Base-by-base conservation (phyloP, 2,888 invertebrate species). In the Limnephilus auricula region DNA sequence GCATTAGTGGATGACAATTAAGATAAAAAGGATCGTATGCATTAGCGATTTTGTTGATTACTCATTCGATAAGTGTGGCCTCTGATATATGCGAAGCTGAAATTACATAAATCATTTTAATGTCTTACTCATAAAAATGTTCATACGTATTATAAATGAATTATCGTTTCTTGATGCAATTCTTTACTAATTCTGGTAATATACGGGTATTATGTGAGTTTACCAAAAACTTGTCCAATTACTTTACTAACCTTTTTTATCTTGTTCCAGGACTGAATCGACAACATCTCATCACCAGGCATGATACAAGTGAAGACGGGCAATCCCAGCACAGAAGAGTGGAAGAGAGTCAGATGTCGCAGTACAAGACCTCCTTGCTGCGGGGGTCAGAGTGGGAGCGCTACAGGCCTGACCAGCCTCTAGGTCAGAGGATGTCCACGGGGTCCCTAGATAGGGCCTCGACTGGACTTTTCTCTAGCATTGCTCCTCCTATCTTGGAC, bases 201-300 rank as follows among this genome's bases (percentile, higher is more conserved):
- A 45, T 45, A 45, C 12, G 10, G 1, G 40, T 12, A 45, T 9
- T 45, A 6, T 12, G 40, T 50, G 4, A 50, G 50, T 50, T 18
- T 65, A 0, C 50, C 50, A 65, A 65, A 18, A 6, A 18, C 13
- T 65, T 65, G 1, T 65, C 1, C 13, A 79, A 30, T 79, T 79
- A 79, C 10, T 31, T 30, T 2, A 3, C 79, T 79, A 80, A 80
- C 6, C 13, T 30, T n/a, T 90, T 31, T 90, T 85, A 84, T 30
- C 85, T 92, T 91, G 90, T 92, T 93, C 45, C 92, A 93, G 93
- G 91, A 92, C 93, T 93, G 93, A 92, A 85, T 82, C 78, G 92
- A 93, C 92, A 93, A 92, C 91, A 92, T 91, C 45, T 45, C 80
- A 93, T 31, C 65, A 89, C 85, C 90, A 93, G 93, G 93, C 85